Conservation (phyloP, 2,888 invertebrate genomes). For the Drosophila meridionalis region DNA sequence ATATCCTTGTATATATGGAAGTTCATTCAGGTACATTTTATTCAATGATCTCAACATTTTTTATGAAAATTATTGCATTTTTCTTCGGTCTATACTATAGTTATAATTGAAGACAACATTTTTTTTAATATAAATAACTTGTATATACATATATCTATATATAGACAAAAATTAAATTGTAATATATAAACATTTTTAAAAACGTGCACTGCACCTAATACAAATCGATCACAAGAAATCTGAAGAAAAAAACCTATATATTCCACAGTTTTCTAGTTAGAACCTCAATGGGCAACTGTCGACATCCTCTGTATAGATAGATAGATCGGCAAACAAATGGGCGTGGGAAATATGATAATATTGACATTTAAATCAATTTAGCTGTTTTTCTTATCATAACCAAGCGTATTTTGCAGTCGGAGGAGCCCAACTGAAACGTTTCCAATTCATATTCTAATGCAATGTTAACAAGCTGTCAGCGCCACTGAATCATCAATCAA, state of each 20-base stretch:
- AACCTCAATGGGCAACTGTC: neutral
- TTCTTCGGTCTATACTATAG: too few relatives aligned
- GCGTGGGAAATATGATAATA: constrained; percentile 2
- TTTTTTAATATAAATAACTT: too few relatives aligned
- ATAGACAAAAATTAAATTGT: too few relatives aligned
- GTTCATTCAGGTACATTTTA: too few relatives aligned
- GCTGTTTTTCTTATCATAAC: neutral
- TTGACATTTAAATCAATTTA: neutral
- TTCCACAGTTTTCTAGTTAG: neutral
- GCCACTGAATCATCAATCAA: constrained; percentile 4
- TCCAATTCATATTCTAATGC: constrained; percentile 5
- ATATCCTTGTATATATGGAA: too few relatives aligned
- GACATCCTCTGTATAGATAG: neutral
- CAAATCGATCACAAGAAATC: neutral
- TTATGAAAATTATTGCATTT: too few relatives aligned
- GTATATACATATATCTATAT: too few relatives aligned
- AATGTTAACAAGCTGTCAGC: constrained; percentile 6
- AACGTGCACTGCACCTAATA: neutral
- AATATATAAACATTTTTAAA: neutral
- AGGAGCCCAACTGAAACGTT: neutral
- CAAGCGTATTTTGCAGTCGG: neutral
- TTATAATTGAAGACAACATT: too few relatives aligned
- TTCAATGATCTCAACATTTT: too few relatives aligned
- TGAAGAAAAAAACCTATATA: neutral
- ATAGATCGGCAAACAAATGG: neutral